phyloP scores from a whole-genome alignment of 2,113 vertebrate genomes.

The Sebastes fasciatus region DNA sequence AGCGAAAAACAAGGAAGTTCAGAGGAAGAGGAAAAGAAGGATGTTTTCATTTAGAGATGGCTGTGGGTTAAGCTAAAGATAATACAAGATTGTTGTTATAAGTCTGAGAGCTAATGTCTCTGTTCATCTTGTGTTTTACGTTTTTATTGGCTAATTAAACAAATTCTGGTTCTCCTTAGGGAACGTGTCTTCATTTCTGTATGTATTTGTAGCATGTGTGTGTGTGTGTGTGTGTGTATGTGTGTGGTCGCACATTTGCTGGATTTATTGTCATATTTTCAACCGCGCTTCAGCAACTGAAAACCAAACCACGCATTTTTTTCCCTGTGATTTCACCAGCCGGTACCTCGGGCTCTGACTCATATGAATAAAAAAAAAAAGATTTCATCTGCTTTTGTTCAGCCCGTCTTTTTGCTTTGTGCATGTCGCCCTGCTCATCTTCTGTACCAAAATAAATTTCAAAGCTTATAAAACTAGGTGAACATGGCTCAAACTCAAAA shows the following conservation, averaged over 20 bases:
- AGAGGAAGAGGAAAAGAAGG: slow-evolving; percentile 33
- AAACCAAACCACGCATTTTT: slow-evolving; percentile 1
- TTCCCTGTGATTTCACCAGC: slow-evolving; percentile 8
- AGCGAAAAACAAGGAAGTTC: slow-evolving; percentile 59
- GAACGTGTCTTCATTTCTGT: slow-evolving; percentile 20
- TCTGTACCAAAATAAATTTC: slow-evolving; percentile 11
- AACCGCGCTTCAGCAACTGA: not conserved
- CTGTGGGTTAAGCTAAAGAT: slow-evolving; percentile 62
- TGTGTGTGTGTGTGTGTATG: not conserved
- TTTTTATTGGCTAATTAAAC: slow-evolving; percentile 42
- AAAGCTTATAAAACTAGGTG: slow-evolving; percentile 34
- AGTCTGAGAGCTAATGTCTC: slow-evolving; percentile 23
- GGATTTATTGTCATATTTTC: slow-evolving; percentile 33
- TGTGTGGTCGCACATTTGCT: slow-evolving; percentile 25
- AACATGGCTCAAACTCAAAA: slow-evolving; percentile 22
- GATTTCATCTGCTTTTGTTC: slow-evolving; percentile 27
- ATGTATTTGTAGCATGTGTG: slow-evolving; percentile 17
- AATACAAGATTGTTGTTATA: slow-evolving; percentile 23
- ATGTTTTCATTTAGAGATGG: slow-evolving; percentile 60
- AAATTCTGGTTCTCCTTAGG: slow-evolving; percentile 19
- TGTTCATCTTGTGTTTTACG: slow-evolving; percentile 32
- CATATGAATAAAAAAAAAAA: slow-evolving; percentile 10
- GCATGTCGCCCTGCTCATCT: not conserved
- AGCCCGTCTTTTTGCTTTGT: slow-evolving; percentile 11
- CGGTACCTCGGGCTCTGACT: not conserved